These are phyloP conservation scores for Cataglyphis hispanica DNA, from an alignment of 1,140 invertebrate species.

Conservation along the genomic window DNA sequence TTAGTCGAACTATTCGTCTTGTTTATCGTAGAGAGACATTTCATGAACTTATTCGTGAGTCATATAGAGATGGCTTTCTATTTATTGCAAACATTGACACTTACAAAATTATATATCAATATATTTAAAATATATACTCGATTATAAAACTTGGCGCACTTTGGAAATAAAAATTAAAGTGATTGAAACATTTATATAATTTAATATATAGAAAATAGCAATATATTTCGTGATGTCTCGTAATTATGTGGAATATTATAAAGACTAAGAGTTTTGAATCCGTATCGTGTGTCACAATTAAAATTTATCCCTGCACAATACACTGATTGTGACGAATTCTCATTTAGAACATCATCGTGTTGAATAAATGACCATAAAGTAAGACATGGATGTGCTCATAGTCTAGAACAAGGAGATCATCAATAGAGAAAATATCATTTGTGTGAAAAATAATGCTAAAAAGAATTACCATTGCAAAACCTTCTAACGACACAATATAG, in stretches of 20 bases:
- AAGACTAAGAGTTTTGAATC: neutral
- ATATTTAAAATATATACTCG: neutral
- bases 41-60: neutral
- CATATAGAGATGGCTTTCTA: neutral
- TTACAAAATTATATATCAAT: neutral
- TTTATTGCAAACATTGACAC: neutral
- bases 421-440: neutral
- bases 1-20: conserved; percentile 1
- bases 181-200: conserved; percentile 26
- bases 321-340: neutral
- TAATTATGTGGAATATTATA: neutral
- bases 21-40: neutral
- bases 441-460: neutral
- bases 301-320: neutral
- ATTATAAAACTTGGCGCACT: neutral
- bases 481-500: conserved; percentile 29
- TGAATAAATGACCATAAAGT: conserved; percentile 50
- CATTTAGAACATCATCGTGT: conserved; percentile 11
- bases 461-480: conserved; percentile 48
- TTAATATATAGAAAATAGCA: neutral
- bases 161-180: neutral
- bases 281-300: neutral
- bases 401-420: conserved; percentile 24
- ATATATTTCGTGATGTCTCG: neutral
- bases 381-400: conserved; percentile 44